Evolutionary conservation across 2,113 vertebrate species (phyloP), one percentile per base, ranked within the genome.

Genomic region (Salvelinus namaycush): DNA sequence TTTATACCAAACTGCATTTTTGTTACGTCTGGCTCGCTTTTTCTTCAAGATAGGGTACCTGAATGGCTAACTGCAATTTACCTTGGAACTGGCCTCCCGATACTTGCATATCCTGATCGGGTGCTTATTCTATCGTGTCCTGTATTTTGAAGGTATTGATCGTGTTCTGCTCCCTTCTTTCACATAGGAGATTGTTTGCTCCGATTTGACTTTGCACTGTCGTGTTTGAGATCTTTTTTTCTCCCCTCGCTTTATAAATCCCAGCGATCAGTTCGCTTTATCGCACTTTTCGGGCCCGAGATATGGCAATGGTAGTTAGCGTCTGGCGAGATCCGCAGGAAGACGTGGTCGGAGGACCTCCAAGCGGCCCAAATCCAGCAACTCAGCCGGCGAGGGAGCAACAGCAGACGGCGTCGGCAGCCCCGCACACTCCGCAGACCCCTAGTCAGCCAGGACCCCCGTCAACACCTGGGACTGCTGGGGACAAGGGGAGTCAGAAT

Each of bases 281-380:
- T 93, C 95, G 95, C 96, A 96, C 96, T 96, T 96, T 96, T 91
- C 92, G 97, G 95, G 96, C 95, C 96, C 96, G 96, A 98, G 97
- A 98, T 98, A 99, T 99, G 97, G 97, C 97, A 99, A 98, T 99
- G 97, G 97, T 98, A 98, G 97, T 99, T 95, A 97, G 97, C 96
- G 96, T 96, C 88, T 99, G 97, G 97, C 94, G 97, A 96, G 97
- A 98, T 97, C 96, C 97, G 96, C 97, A 99, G 94, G 97, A 98
- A 95, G 97, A 98, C 94, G 96, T 98, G 96, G 96, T 96, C 94
- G 97, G 96, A 94, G 96, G 95, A 95, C 95, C 95, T 93, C 96
- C 96, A 93, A 95, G 94, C 95, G 95, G 96, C 92, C 95, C 95
- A 91, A 96, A 95, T 88, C 93, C 96, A 91, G 94, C 95, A 92